Conservation (phyloP, 2,888 invertebrate genomes). For the Leuctra nigra region DNA sequence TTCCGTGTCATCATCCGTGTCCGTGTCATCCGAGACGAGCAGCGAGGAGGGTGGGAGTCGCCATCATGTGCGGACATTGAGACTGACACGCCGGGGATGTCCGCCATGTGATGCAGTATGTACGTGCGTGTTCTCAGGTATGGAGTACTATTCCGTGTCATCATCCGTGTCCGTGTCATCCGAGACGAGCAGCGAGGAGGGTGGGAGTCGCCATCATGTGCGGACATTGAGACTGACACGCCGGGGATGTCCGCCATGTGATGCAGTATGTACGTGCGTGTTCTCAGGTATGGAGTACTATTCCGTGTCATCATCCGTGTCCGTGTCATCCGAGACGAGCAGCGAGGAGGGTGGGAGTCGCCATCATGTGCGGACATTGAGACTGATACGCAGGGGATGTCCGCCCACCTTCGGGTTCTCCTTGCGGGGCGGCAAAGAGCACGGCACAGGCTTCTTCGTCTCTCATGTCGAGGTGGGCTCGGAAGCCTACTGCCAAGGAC, state of each 20-base stretch:
- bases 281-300: too few relatives aligned
- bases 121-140: too few relatives aligned
- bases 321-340: constrained; percentile 20
- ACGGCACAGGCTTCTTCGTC: constrained; percentile 88
- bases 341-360: constrained; percentile 35
- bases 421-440: constrained; percentile 80
- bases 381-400: constrained; percentile 45
- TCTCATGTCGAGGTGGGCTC: constrained; percentile 81
- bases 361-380: constrained; percentile 48
- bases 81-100: too few relatives aligned
- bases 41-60: too few relatives aligned
- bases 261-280: too few relatives aligned
- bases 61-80: too few relatives aligned
- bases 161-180: constrained; percentile 20
- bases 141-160: constrained; percentile 4
- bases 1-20: too few relatives aligned
- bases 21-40: too few relatives aligned
- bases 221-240: constrained; percentile 54
- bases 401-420: constrained; percentile 71
- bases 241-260: constrained; percentile 37
- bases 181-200: constrained; percentile 19
- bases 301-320: constrained; percentile 15
- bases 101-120: too few relatives aligned
- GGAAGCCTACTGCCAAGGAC: constrained; percentile 78
- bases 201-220: constrained; percentile 42